Percentiles rank a stretch among this genome's conserved stretches.
These are phyloP conservation scores for Scophthalmus maximus DNA, from an alignment of 2,113 vertebrate species.

Conservation along the genomic window DNA sequence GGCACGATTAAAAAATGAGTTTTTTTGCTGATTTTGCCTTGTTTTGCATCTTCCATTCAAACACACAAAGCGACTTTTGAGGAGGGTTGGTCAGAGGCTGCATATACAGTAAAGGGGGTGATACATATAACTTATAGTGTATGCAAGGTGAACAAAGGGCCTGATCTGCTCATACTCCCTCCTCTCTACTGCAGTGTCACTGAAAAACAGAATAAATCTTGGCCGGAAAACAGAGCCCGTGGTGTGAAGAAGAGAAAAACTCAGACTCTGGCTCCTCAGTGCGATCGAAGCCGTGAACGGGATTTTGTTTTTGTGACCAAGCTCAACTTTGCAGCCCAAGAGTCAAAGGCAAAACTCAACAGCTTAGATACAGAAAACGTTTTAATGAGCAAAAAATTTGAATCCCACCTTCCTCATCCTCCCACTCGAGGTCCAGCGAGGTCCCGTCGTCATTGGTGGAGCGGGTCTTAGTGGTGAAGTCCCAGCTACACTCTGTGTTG, in stretches of 20 bases:
- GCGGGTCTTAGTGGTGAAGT: slow-evolving; percentile 94
- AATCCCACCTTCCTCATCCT: slow-evolving; percentile 95
- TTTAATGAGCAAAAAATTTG: not conserved
- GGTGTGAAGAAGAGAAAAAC: not conserved
- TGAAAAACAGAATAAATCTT: slow-evolving; percentile 3
- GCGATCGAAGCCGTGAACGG: no score
- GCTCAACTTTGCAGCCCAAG: not conserved
- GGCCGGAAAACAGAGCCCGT: no score
- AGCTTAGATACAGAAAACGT: not conserved
- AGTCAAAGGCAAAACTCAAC: not conserved
- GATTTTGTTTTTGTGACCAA: no score
- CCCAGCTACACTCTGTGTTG: slow-evolving; percentile 96
- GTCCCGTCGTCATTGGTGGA: slow-evolving; percentile 94
- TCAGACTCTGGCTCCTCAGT: no score
- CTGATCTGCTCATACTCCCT: not conserved
- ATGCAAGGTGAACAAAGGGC: not conserved
- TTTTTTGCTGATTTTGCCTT: no score
- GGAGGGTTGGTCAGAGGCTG: no score
- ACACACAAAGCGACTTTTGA: no score
- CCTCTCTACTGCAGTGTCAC: not conserved
- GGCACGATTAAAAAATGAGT: no score
- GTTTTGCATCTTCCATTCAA: no score
- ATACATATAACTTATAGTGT: not conserved
- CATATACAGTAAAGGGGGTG: no score
- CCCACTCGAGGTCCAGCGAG: slow-evolving; percentile 97